Base-by-base conservation (phyloP, 2,113 vertebrate genomes). In the Castor canadensis region DNA sequence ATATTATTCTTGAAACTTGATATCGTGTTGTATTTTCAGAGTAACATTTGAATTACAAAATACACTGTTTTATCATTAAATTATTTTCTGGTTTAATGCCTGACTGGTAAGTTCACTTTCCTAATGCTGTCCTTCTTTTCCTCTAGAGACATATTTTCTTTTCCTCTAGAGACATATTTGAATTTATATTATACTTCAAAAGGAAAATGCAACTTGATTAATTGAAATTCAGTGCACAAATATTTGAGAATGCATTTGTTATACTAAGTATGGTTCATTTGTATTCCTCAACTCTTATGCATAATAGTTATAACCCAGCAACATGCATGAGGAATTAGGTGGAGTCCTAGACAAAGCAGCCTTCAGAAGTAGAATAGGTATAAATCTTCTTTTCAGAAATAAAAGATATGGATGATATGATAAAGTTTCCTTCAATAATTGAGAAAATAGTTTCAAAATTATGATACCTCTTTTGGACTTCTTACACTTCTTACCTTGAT, bases 141-240 rank as follows among this genome's bases (percentile, higher is more conserved):
- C 60, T 93, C 28, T 0, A 1, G 3, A 30, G 9, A 60, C 20
- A 9, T 54, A 76, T 56, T 93, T 92, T 87, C 9, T 93, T 93
- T 86, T 66, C n/a, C 45, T 93, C n/a, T 81, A 69, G 58, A 43
- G 93, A 95, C 10, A 73, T 69, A 64, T 95, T 92, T 92, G 56
- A 82, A 93, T n/a, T n/a, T n/a, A n/a, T n/a, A 77, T 47, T 86
- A 69, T 60, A 89, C 73, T 92, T 96, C 75, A 93, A 77, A 91
- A 83, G n/a, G n/a, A n/a, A 91, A 81, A 77, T 49, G 15, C 43
- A 87, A 20, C 60, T 87, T 89, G 26, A 92, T 80, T 73, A 73
- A 35, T 86, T 86, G 60, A 93, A 77, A 83, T 93, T 40, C 62
- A 66, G 56, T 54, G n/a, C n/a, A 47, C 56, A 91, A 26, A 66